Conservation (phyloP, 2,888 invertebrate genomes). For the Alviniconcha strummeri region DNA sequence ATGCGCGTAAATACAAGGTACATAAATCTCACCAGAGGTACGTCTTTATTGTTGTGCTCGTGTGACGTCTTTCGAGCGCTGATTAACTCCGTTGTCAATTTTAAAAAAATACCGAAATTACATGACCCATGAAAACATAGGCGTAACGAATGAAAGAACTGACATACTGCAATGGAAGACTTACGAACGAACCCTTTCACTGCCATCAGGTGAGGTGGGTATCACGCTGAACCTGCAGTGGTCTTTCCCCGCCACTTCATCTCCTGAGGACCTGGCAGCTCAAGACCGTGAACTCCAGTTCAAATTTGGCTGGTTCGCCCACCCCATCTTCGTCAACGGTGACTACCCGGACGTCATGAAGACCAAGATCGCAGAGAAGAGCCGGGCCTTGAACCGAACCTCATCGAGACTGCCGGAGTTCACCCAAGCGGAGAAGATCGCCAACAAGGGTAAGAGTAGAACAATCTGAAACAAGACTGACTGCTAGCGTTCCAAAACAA, state of each 20-base stretch:
- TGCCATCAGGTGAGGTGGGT: constrained; percentile 32
- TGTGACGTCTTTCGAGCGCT: too few species aligned
- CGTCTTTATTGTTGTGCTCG: too few species aligned
- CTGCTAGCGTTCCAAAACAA: too few species aligned
- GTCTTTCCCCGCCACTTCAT: constrained; percentile 43
- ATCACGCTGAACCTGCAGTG: constrained; percentile 56
- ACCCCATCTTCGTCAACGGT: constrained; percentile 63
- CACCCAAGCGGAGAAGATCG: constrained; percentile 41
- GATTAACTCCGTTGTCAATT: too few species aligned
- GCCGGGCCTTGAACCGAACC: constrained; percentile 30
- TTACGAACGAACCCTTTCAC: too few species aligned
- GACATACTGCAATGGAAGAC: too few species aligned
- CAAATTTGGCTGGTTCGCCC: constrained; percentile 66
- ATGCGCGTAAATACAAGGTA: too few species aligned
- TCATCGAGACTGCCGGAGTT: constrained; percentile 50
- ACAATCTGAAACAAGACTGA: too few species aligned
- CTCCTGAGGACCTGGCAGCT: constrained; percentile 47
- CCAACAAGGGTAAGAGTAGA: constrained; percentile 45
- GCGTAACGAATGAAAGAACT: too few species aligned
- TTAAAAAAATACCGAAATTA: too few species aligned
- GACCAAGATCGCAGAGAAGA: constrained; percentile 39
- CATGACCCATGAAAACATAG: too few species aligned
- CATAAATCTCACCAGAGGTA: too few species aligned
- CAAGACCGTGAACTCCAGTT: constrained; percentile 51
- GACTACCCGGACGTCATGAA: constrained; percentile 75